Base-by-base conservation (phyloP, 1,140 invertebrate genomes). In the Aphelinus atriplicis region DNA sequence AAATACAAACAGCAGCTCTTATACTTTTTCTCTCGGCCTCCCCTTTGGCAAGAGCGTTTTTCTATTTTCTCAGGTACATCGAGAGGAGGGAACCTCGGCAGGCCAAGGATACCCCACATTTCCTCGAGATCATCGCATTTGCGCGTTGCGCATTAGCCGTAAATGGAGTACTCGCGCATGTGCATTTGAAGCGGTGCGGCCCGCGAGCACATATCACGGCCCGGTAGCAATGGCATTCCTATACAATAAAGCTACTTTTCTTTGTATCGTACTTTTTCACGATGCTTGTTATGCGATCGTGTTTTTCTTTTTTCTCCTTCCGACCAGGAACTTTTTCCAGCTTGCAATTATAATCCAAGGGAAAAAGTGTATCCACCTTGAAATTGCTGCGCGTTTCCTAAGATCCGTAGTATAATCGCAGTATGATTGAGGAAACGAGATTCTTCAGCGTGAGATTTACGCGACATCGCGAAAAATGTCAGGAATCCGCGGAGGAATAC, bases 51-150 rank as follows among this genome's bases (percentile, higher is more conserved):
- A 26, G 26, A 66, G 43, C 55, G n/a, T 56, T 61, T 60, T 61
- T 70, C 3, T 70, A 26, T 50, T 70, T 60, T 58, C 58, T 57
- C 68, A 55, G 10, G 9, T 26, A 26, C n/a, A 61, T 1, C n/a
- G 58, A 45, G 42, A 55, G 46, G 4, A 56, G 51, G 9, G 51
- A 61, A 10, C 45, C 45, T 72, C 9, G 45, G 7, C 9, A 42
- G 47, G 3, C 67, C 67, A 75, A 75, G 73, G 73, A 58, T 75
- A 75, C 46, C 62, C 55, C 48, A 75, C 62, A 71, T 71, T 71
- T 75, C 62, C 67, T 71, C 63, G 62, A 70, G 73, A 70, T 70
- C 10, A 53, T 68, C 60, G 57, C n/a, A 5, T 42, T 46, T 45
- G 43, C 7, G 60, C 60, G 60, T 45, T 62, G n/a, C 10, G 65